These are phyloP conservation scores for Sphaerophoria taeniata DNA, from an alignment of 2,888 invertebrate species.

Conservation along the genomic window DNA sequence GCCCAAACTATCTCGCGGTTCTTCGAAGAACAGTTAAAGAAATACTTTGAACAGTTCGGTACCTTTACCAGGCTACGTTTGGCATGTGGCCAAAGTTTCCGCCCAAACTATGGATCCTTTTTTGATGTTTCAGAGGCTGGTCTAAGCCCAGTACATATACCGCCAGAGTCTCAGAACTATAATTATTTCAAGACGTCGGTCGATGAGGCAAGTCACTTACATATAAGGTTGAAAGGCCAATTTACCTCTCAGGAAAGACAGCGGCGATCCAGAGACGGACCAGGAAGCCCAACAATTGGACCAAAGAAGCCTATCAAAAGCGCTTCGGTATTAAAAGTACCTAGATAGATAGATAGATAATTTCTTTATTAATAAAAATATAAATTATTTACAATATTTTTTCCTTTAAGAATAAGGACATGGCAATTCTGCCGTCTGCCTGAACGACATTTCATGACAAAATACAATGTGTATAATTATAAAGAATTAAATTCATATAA, in stretches of 20 bases:
- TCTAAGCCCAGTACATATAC: slow-evolving; percentile 90
- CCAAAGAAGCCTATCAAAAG: slow-evolving; percentile 78
- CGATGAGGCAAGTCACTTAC: slow-evolving; percentile 83
- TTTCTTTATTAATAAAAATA: too few relatives aligned
- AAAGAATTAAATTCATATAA: too few relatives aligned
- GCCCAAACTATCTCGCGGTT: slow-evolving; percentile 98
- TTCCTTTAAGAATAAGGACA: too few relatives aligned
- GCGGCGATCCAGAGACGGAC: slow-evolving; percentile 76
- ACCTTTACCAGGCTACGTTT: slow-evolving; percentile 90
- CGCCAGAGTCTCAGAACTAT: slow-evolving; percentile 86
- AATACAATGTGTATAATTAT: too few relatives aligned
- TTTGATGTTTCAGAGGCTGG: slow-evolving; percentile 94
- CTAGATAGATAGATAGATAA: too few relatives aligned
- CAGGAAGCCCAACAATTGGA: slow-evolving; percentile 79
- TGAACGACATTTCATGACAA: too few relatives aligned
- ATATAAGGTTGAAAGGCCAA: slow-evolving; percentile 79
- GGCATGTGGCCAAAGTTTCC: slow-evolving; percentile 94
- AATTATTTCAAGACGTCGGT: slow-evolving; percentile 84
- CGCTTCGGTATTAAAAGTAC: too few relatives aligned
- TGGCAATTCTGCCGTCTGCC: too few relatives aligned
- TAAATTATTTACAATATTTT: too few relatives aligned
- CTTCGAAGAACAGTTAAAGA: slow-evolving; percentile 92
- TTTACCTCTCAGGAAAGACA: slow-evolving; percentile 79
- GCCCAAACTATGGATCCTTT: slow-evolving; percentile 99
- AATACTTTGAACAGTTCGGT: slow-evolving; percentile 97